Evolutionary conservation across 2,888 invertebrate species (phyloP).

Genomic region (Hirtodrosophila alboralis): DNA sequence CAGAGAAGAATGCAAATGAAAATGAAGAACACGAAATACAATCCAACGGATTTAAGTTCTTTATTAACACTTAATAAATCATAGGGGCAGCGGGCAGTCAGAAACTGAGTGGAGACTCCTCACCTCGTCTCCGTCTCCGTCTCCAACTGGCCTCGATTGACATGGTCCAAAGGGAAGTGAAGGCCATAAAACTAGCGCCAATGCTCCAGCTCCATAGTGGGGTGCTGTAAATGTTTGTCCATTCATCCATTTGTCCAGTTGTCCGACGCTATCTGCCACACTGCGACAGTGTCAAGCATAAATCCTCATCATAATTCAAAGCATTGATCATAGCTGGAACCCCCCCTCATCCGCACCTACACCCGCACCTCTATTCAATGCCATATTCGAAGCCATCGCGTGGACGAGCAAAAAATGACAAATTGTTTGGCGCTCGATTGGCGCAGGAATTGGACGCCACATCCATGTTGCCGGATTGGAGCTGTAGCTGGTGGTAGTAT

Average conservation of each 20-base stretch:
- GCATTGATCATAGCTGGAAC: constrained; percentile 79
- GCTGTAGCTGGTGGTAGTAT: constrained; percentile 15
- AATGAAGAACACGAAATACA: constrained; percentile 64
- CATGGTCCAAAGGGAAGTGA: constrained; percentile 62
- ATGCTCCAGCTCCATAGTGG: constrained; percentile 24
- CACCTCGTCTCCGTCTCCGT: constrained; percentile 10
- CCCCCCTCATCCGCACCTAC: constrained; percentile 7
- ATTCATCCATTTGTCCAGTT: constrained; percentile 46
- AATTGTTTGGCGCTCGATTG: constrained; percentile 82
- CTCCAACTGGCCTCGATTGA: constrained; percentile 37
- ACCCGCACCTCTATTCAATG: not conserved
- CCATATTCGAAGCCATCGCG: constrained; percentile 3
- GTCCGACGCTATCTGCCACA: constrained; percentile 76
- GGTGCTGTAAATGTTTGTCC: constrained; percentile 67
- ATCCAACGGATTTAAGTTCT: constrained; percentile 82
- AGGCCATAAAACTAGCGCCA: constrained; percentile 73
- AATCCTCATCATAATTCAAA: constrained; percentile 83
- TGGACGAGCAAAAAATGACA: constrained; percentile 79
- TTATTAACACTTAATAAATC: constrained; percentile 84
- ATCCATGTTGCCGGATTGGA: constrained; percentile 46
- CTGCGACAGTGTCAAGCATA: constrained; percentile 81
- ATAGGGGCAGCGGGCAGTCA: constrained; percentile 51
- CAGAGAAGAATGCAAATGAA: constrained; percentile 21
- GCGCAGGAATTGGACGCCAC: constrained; percentile 61
- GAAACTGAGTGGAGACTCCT: constrained; percentile 14